These are phyloP conservation scores for Eupithecia insigniata DNA, from an alignment of 2,888 invertebrate genomes.

Conservation along the genomic window DNA sequence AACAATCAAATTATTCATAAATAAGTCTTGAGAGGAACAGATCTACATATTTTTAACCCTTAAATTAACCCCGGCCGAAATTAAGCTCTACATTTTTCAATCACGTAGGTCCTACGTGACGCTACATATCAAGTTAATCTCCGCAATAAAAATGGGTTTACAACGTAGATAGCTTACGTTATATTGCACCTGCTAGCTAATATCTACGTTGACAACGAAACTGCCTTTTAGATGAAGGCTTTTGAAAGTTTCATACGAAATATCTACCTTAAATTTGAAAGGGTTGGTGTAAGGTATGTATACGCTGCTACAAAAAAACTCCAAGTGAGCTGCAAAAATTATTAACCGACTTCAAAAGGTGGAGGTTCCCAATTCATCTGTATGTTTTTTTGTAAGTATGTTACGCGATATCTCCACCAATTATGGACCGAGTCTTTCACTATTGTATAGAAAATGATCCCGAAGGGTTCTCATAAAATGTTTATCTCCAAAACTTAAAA, in stretches of 20 bases:
- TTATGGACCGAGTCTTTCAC: no score
- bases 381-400: no score
- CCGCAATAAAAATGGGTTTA: constrained; percentile 24
- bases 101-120: constrained; percentile 3
- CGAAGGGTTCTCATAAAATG: no score
- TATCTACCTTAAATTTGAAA: background rate
- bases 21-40: no score
- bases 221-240: background rate
- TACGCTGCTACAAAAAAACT: background rate
- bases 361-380: no score
- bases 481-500: no score
- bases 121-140: constrained; percentile 14
- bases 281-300: background rate
- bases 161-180: constrained; percentile 24
- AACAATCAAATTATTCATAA: no score
- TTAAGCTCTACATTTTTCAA: background rate
- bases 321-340: no score
- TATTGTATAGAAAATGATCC: no score
- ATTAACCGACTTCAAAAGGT: no score
- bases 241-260: background rate
- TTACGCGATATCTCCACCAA: no score
- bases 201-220: background rate
- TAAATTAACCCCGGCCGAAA: background rate
- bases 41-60: no score
- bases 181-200: constrained; percentile 13